Evolutionary conservation across 37 sponge, comb jelly and placozoan species (phyloP).

Genomic region (Ephydatia muelleri): DNA sequence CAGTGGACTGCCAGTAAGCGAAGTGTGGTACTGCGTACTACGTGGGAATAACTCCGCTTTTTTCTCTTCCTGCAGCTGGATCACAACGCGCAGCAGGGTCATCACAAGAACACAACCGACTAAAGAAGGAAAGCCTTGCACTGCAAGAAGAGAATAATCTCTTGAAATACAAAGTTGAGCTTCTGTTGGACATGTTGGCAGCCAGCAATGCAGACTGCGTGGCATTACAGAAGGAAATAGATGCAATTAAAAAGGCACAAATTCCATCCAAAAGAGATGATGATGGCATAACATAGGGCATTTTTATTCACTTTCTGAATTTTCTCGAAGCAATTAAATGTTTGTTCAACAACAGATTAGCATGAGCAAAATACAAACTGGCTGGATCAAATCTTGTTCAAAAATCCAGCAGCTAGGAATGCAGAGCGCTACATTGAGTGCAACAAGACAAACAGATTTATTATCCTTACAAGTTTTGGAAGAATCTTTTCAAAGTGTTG

Average conservation of each 20-base stretch:
- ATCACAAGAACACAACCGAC: slow-evolving; percentile 27
- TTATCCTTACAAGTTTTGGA: slow-evolving; percentile 70
- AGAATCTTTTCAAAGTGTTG: slow-evolving; percentile 80
- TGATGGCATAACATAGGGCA: neutral
- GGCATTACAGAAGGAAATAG: slow-evolving; percentile 68
- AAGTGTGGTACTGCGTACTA: neutral
- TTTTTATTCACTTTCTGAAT: neutral
- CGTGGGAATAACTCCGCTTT: too few species aligned
- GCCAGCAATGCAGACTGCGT: slow-evolving; percentile 88
- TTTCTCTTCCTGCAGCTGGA: neutral
- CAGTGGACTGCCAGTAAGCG: slow-evolving; percentile 73
- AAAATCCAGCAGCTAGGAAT: neutral
- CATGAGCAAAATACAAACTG: neutral
- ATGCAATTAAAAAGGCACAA: slow-evolving; percentile 59
- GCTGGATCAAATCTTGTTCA: too few species aligned
- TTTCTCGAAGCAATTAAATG: slow-evolving; percentile 6
- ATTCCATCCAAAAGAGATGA: slow-evolving; percentile 15
- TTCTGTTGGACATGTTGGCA: slow-evolving; percentile 90
- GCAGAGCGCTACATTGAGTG: neutral
- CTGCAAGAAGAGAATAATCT: slow-evolving; percentile 92
- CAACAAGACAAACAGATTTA: neutral
- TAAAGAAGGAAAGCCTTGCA: slow-evolving; percentile 65
- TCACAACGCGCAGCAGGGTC: neutral
- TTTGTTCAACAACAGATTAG: slow-evolving; percentile 34
- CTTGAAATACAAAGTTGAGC: slow-evolving; percentile 90